Evolutionary conservation across 2,888 invertebrate genomes (phyloP), one percentile per base, ranked within the genome.

Genomic region (Sphaeridia pumilis): DNA sequence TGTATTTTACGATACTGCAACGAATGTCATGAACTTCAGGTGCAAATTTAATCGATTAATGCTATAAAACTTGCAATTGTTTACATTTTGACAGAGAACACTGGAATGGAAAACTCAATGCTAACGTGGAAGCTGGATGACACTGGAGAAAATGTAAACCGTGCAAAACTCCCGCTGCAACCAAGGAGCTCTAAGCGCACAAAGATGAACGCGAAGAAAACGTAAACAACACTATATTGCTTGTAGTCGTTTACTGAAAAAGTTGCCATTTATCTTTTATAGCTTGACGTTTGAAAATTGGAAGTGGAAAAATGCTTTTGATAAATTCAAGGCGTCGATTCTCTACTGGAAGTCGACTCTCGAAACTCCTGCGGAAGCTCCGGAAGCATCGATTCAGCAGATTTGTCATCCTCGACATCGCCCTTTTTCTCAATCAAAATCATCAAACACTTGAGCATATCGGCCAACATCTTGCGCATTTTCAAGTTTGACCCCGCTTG

Each of bases 381-480:
- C n/a, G n/a, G n/a, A n/a, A n/a, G n/a, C n/a, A n/a, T n/a, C n/a
- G n/a, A n/a, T n/a, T n/a, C n/a, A n/a, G n/a, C 38, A 38, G 38
- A 38, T 5, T 38, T 20, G 7, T 38, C 17, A 7, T 5, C 12
- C 38, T 38, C 38, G 12, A 38, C 5, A 17, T 5, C 20, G 31
- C 7, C 31, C 38, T 38, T 14, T 17, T 38, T 38, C 38, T 38
- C 38, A 5, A 38, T 38, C 38, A 38, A 5, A 17, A 46, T 46
- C 17, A 10, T 46, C 17, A 46, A 24, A 22, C 35, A 46, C 21
- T 34, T 31, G 7, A 34, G 4, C 17, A 46, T 34, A 4, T 28
- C 46, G 3, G 26, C 34, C 7, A 46, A n/a, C 26, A 46, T 28
- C 34, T 28, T 46, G 7, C 17, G 7, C 46, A 46, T 46, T 22